A percentile compares a stretch with the other conserved stretches of the same genome.
Evolutionary conservation across 2,113 vertebrate genomes (phyloP).

Genomic region (Engystomops pustulosus): DNA sequence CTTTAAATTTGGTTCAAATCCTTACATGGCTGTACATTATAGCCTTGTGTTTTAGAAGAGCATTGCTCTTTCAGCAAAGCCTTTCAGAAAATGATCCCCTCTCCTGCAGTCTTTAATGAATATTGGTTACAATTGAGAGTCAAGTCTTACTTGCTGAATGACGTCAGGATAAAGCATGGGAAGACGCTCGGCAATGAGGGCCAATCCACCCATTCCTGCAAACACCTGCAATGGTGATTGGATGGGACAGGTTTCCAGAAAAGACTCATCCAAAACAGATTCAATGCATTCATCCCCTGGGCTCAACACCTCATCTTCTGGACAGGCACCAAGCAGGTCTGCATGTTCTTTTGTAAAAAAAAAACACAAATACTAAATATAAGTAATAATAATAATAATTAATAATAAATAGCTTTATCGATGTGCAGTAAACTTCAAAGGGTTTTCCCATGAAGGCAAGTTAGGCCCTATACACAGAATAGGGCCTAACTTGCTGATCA

Average conservation of each 20-base stretch:
- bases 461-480: no score
- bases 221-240: conserved; percentile 98
- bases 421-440: background rate
- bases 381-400: no score
- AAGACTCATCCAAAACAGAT: conserved; percentile 86
- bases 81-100: no score
- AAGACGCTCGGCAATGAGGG: conserved; percentile 94
- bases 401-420: background rate
- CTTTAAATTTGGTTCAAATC: no score
- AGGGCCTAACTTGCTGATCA: no score
- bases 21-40: no score
- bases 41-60: no score
- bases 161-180: conserved; percentile 98
- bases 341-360: conserved; percentile 81
- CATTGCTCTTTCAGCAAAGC: no score
- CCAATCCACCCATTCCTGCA: conserved; percentile 96
- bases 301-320: conserved; percentile 89
- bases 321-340: conserved; percentile 87
- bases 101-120: no score
- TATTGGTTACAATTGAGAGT: no score
- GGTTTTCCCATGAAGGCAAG: no score
- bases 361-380: background rate
- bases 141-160: conserved; percentile 90
- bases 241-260: conserved; percentile 93
- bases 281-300: conserved; percentile 90